phyloP scores from a whole-genome alignment of 1,140 invertebrate genomes.

The Plodia interpunctella region DNA sequence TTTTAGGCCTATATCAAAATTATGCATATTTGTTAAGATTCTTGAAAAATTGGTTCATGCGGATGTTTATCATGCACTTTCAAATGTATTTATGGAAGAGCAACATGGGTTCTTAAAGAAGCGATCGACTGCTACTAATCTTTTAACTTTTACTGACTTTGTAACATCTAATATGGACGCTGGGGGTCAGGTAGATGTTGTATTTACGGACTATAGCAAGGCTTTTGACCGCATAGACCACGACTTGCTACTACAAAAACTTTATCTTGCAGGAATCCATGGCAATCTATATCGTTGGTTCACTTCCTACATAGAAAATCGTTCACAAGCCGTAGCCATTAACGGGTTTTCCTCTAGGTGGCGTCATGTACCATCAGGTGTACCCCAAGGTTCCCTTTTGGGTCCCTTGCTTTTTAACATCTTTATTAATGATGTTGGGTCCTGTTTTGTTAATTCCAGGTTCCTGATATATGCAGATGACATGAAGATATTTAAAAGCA shows the following conservation, averaged over 20 bases:
- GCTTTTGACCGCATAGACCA: constrained; percentile 34
- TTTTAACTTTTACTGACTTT: constrained; percentile 11
- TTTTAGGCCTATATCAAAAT: constrained; percentile 24
- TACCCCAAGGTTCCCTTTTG: constrained; percentile 26
- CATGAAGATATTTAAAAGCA: constrained; percentile 8
- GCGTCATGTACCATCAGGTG: constrained; percentile 17
- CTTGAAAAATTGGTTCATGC: constrained; percentile 25
- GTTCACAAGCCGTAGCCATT: constrained; percentile 25
- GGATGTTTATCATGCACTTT: constrained; percentile 19
- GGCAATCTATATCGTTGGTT: constrained; percentile 26
- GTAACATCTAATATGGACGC: constrained; percentile 8
- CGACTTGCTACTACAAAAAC: constrained; percentile 8
- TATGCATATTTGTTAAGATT: constrained; percentile 31
- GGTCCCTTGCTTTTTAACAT: constrained; percentile 19
- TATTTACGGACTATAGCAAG: constrained; percentile 38
- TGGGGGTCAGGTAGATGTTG: constrained; percentile 26
- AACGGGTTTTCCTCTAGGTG: constrained; percentile 12
- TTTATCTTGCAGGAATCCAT: constrained; percentile 1
- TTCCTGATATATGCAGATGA: not conserved
- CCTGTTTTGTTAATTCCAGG: constrained; percentile 7
- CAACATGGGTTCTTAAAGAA: constrained; percentile 26
- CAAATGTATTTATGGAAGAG: constrained; percentile 10
- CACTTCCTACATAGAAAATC: constrained; percentile 22
- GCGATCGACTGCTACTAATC: constrained; percentile 10
- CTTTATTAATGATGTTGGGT: constrained; percentile 23